A percentile compares a stretch with the other conserved stretches of the same genome.
phyloP scores from a whole-genome alignment of 2,888 invertebrate species.

The Cheilosia pagana region DNA sequence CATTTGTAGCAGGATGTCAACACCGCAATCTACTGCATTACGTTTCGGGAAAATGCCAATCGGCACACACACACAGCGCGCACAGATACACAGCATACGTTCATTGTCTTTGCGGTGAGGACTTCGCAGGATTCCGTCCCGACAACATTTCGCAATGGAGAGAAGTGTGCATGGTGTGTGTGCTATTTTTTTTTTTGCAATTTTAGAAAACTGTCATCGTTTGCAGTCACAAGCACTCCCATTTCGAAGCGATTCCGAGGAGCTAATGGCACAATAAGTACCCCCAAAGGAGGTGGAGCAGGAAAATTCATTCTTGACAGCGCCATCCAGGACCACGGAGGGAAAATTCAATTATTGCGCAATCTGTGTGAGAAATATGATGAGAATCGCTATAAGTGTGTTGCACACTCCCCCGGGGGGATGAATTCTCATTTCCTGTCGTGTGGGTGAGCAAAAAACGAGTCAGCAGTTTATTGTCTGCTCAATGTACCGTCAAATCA shows the following conservation, averaged over 20 bases:
- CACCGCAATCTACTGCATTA: conserved; percentile 62
- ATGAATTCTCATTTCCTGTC: conserved; percentile 32
- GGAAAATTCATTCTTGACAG: conserved; percentile 8
- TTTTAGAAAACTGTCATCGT: conserved; percentile 50
- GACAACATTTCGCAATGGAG: conserved; percentile 34
- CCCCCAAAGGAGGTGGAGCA: conserved; percentile 25
- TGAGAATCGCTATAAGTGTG: conserved; percentile 26
- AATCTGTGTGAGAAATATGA: conserved; percentile 58
- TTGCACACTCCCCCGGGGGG: conserved; percentile 30
- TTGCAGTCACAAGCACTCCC: conserved; percentile 42
- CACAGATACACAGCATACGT: background rate
- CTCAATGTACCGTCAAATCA: conserved; percentile 55
- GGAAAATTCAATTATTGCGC: conserved; percentile 67
- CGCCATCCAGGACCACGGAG: background rate
- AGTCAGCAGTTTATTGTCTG: conserved; percentile 52
- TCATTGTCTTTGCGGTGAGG: conserved; percentile 60
- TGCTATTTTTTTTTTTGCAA: conserved; percentile 3
- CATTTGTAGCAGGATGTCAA: conserved; percentile 62
- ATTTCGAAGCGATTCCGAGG: conserved; percentile 4
- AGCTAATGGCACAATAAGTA: conserved; percentile 63
- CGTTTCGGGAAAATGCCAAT: conserved; percentile 58
- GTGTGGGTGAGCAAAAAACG: conserved; percentile 12
- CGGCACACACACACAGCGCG: conserved; percentile 2
- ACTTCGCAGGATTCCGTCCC: conserved; percentile 42
- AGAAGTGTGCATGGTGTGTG: conserved; percentile 10